Evolutionary conservation across 2,113 vertebrate genomes (phyloP).

Genomic region (Tursiops truncatus): DNA sequence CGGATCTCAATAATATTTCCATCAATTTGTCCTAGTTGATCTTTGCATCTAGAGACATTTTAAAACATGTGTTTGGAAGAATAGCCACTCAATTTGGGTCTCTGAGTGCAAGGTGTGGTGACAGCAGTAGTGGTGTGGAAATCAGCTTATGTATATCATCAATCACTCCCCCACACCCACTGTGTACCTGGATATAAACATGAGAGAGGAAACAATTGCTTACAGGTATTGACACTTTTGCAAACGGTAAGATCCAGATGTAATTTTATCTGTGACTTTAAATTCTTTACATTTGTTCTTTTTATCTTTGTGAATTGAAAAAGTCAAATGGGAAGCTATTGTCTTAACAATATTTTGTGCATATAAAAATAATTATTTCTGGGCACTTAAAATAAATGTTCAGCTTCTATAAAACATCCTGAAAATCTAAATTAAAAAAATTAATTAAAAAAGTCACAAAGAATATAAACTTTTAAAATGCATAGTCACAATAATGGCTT

Average conservation of each 20-base stretch:
- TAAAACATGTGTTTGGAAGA: not conserved
- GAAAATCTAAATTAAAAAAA: not conserved
- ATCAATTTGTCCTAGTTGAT: not conserved
- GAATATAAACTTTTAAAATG: not conserved
- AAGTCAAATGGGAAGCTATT: not conserved
- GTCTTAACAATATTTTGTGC: not conserved
- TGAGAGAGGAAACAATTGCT: not conserved
- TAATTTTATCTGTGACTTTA: not conserved
- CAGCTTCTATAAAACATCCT: not conserved
- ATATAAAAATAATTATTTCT: not conserved
- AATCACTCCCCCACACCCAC: too few relatives aligned
- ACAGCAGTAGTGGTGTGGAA: not conserved
- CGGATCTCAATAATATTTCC: not conserved
- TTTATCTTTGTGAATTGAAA: not conserved
- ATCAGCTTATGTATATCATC: too few relatives aligned
- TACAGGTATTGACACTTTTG: not conserved
- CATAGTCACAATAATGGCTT: not conserved
- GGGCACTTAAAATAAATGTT: not conserved
- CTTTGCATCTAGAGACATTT: not conserved
- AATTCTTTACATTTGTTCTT: not conserved
- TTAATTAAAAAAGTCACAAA: not conserved
- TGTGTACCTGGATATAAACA: not conserved
- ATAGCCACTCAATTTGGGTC: not conserved
- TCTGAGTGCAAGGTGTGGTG: not conserved
- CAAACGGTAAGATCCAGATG: not conserved